Conservation (phyloP, 2,113 vertebrate species). For the Leuciscus idus region DNA sequence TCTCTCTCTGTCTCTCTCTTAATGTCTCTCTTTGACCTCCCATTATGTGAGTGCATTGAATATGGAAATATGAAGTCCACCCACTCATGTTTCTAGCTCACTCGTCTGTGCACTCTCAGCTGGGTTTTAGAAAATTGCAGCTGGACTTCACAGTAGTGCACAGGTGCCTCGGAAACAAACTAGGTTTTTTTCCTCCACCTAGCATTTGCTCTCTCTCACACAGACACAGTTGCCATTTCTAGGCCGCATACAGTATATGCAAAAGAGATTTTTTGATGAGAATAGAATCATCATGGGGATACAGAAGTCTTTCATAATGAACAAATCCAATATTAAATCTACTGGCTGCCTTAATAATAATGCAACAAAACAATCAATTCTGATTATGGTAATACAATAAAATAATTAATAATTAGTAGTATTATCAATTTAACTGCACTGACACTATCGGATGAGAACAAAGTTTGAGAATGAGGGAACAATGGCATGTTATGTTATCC, state of each 20-base stretch:
- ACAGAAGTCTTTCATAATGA: not conserved
- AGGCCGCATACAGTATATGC: not conserved
- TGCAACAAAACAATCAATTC: not conserved
- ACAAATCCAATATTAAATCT: not conserved
- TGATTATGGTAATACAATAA: not conserved
- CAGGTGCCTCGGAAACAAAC: slow-evolving; percentile 38
- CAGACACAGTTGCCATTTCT: not conserved
- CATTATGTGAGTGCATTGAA: slow-evolving; percentile 67
- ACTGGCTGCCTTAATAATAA: not conserved
- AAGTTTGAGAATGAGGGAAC: not conserved
- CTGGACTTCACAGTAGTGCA: slow-evolving; percentile 55
- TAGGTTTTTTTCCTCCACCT: not conserved
- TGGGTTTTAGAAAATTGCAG: slow-evolving; percentile 58
- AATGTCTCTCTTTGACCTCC: slow-evolving; percentile 30
- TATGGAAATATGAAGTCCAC: slow-evolving; percentile 73
- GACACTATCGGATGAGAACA: not conserved
- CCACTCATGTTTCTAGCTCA: slow-evolving; percentile 69
- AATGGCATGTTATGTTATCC: slow-evolving; percentile 2
- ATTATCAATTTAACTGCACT: too few relatives aligned
- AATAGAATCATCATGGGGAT: not conserved
- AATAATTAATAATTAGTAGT: not conserved
- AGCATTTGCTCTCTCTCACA: not conserved
- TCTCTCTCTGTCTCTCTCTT: slow-evolving; percentile 10
- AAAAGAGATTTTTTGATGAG: not conserved
- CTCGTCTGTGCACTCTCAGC: slow-evolving; percentile 63